A percentile compares a stretch with the other conserved stretches of the same genome.
These are phyloP conservation scores for Steatornis caripensis DNA, from an alignment of 2,113 vertebrate genomes.

Conservation along the genomic window DNA sequence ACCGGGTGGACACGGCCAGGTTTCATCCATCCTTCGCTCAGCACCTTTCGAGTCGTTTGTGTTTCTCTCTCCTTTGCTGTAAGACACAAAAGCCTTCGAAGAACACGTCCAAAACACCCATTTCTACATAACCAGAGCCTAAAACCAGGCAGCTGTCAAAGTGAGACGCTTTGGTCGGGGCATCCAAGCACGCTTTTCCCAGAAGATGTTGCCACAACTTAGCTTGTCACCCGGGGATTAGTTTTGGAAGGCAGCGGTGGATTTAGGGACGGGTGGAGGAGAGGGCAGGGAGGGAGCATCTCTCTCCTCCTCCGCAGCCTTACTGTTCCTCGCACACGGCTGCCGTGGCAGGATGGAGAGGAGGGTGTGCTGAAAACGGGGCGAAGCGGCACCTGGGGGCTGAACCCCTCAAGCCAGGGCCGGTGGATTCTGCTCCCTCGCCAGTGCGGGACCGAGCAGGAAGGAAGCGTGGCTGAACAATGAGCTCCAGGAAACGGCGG, in stretches of 20 bases:
- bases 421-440: background rate
- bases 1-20: background rate
- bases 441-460: accelerated
- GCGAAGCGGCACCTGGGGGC: background rate
- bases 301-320: background rate
- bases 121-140: background rate
- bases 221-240: background rate
- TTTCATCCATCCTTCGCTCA: background rate
- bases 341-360: background rate
- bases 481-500: background rate
- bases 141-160: background rate
- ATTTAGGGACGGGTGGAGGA: background rate
- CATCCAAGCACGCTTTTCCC: background rate
- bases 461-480: background rate
- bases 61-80: background rate
- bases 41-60: background rate
- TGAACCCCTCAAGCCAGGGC: background rate
- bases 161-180: background rate
- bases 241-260: background rate
- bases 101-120: background rate
- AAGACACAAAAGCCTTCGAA: background rate
- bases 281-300: background rate
- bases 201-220: background rate
- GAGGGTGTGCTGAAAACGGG: background rate
- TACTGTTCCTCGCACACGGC: background rate